These are phyloP conservation scores for Stomorhina lunata DNA, from an alignment of 2,888 invertebrate genomes.

Conservation along the genomic window DNA sequence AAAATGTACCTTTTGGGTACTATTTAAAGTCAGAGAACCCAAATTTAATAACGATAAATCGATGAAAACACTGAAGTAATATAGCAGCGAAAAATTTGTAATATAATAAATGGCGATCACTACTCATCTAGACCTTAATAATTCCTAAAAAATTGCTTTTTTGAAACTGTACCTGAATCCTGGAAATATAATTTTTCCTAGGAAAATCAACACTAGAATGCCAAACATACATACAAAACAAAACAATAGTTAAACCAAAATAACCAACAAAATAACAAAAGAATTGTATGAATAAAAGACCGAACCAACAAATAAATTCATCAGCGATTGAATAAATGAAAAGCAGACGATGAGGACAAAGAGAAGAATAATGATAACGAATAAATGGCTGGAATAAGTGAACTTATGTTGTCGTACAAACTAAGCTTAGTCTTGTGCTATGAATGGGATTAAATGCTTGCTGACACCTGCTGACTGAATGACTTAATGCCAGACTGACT, in stretches of 20 bases:
- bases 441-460: slow-evolving; percentile 54
- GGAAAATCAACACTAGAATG: background rate
- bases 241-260: background rate
- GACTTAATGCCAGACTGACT: slow-evolving; percentile 36
- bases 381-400: slow-evolving; percentile 30
- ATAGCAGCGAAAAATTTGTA: too few species aligned
- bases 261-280: slow-evolving; percentile 10
- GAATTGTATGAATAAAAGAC: slow-evolving; percentile 6
- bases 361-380: slow-evolving; percentile 8
- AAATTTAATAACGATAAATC: background rate
- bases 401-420: slow-evolving; percentile 50
- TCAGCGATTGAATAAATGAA: background rate
- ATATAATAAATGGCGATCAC: too few species aligned
- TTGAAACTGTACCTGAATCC: background rate
- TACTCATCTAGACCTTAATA: too few species aligned
- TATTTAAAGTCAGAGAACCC: background rate
- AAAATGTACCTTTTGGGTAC: slow-evolving; percentile 10
- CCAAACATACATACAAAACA: slow-evolving; percentile 2
- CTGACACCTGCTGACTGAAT: slow-evolving; percentile 59
- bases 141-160: too few species aligned
- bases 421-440: slow-evolving; percentile 56
- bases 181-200: background rate
- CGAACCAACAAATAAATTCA: background rate
- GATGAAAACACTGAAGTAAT: too few species aligned
- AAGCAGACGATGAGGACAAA: background rate